Base-by-base conservation (phyloP, 2,113 vertebrate species). In the Hirundichthys speculiger region DNA sequence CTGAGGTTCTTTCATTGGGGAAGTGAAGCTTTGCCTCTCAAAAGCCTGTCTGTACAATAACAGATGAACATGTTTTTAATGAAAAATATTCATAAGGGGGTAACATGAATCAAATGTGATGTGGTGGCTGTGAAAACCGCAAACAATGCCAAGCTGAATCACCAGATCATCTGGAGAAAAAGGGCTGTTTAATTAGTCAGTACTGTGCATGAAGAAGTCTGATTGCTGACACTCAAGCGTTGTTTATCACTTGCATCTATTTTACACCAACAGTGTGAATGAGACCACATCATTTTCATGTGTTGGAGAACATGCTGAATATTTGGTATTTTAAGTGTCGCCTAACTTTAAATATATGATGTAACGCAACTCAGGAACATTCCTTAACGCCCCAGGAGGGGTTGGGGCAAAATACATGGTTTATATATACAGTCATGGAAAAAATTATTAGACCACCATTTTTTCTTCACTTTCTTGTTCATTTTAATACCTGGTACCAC, bases 51-150 rank as follows among this genome's bases (percentile, higher is more conserved):
- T 79, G 75, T 40, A 9, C 64, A 18, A 79, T 71, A 85, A 77
- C 75, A 84, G 79, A 84, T 69, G 69, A 86, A 80, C 73, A 78
- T 70, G 71, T 79, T 87, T 79, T 85, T 80, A 71, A 80, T 54
- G 72, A 39, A 64, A 73, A 75, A 87, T 86, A 86, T 88, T 90
- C 73, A 86, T 65, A 30, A 75, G 59, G 57, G 43, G 51, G 61
- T 76, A 77, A 77, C 46, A 61, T 65, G 65, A 73, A 84, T 82
- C 64, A 63, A 77, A 65, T 38, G 69, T 58, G 51, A 41, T 68
- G 59, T 15, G 41, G 50, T 8, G 42, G 43, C 56, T 73, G 71
- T 66, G 66, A 58, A 73, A 27, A 55, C 52, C 15, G 38, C 25
- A 59, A 15, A 79, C 80, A 86, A 84, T 43, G 69, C 46, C 61